Conservation (phyloP, 1,140 invertebrate species). For the Zaprionus gabonicus region DNA sequence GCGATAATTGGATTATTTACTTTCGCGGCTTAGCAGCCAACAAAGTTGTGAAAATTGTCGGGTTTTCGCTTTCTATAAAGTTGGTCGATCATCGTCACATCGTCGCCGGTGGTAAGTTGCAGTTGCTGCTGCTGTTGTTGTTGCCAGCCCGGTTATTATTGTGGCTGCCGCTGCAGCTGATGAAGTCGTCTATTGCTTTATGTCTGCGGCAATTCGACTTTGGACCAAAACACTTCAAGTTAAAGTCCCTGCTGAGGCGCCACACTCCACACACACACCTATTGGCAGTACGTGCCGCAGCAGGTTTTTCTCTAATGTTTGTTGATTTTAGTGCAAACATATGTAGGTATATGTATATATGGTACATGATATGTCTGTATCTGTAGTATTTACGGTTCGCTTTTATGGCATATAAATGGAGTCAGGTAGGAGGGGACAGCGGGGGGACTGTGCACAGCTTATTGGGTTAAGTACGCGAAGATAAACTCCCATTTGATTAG, state of each 20-base stretch:
- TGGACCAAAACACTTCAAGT: conserved; percentile 42
- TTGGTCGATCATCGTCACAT: conserved; percentile 38
- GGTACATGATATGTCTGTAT: not conserved
- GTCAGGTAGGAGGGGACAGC: not conserved
- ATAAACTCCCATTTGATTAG: conserved; percentile 6
- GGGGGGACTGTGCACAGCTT: not conserved
- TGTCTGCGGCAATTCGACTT: conserved; percentile 37
- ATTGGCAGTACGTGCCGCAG: not conserved
- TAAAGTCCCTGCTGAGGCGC: conserved; percentile 10
- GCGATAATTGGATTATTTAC: conserved; percentile 83
- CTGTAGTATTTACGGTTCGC: conserved; percentile 1
- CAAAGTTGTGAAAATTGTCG: conserved; percentile 75
- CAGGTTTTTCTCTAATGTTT: conserved; percentile 25
- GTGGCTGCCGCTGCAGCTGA: conserved; percentile 23
- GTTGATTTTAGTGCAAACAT: conserved; percentile 1
- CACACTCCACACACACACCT: not conserved
- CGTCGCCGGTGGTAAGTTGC: not conserved
- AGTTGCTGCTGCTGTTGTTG: conserved; percentile 1
- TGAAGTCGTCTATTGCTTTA: conserved; percentile 47
- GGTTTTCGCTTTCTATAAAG: conserved; percentile 78
- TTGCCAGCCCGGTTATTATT: conserved; percentile 6
- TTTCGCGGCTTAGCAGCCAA: conserved; percentile 77
- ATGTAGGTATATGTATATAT: not conserved
- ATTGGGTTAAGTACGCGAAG: conserved; percentile 7
- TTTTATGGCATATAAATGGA: conserved; percentile 14